phyloP scores from a whole-genome alignment of 2,888 invertebrate genomes.

The Philhelius pedissequus region DNA sequence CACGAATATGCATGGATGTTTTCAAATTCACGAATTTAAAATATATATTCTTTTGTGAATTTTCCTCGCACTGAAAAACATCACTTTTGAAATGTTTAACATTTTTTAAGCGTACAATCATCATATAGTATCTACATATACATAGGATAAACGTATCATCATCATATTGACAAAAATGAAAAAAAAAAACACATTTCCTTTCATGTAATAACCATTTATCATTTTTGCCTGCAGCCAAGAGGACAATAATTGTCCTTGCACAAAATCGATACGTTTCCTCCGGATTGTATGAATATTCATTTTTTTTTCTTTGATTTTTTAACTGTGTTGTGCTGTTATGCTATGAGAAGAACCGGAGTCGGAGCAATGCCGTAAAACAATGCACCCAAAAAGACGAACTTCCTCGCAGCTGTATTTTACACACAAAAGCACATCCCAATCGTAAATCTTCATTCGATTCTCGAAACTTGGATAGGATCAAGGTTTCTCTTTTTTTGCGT shows the following conservation, averaged over 20 bases:
- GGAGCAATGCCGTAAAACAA: constrained; percentile 63
- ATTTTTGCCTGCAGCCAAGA: constrained; percentile 53
- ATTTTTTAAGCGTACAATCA: neutral
- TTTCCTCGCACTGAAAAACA: neutral
- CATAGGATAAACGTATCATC: no score
- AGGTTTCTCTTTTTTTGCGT: constrained; percentile 20
- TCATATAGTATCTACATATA: neutral
- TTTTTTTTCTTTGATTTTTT: neutral
- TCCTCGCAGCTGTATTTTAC: constrained; percentile 60
- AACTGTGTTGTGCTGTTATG: neutral
- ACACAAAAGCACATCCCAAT: constrained; percentile 61
- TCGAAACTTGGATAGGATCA: constrained; percentile 66
- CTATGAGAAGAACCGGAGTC: constrained; percentile 38
- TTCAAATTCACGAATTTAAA: neutral
- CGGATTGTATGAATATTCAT: constrained; percentile 9
- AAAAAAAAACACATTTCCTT: constrained; percentile 58
- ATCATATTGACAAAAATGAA: constrained; percentile 14
- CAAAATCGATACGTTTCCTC: constrained; percentile 62
- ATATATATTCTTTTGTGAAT: neutral
- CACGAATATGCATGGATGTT: neutral
- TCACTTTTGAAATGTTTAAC: neutral
- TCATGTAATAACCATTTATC: constrained; percentile 67
- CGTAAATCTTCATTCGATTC: constrained; percentile 68
- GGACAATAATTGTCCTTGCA: constrained; percentile 64
- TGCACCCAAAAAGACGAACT: constrained; percentile 64